Base-by-base conservation (phyloP, 2,113 vertebrate species). In the Pitta sordida region DNA sequence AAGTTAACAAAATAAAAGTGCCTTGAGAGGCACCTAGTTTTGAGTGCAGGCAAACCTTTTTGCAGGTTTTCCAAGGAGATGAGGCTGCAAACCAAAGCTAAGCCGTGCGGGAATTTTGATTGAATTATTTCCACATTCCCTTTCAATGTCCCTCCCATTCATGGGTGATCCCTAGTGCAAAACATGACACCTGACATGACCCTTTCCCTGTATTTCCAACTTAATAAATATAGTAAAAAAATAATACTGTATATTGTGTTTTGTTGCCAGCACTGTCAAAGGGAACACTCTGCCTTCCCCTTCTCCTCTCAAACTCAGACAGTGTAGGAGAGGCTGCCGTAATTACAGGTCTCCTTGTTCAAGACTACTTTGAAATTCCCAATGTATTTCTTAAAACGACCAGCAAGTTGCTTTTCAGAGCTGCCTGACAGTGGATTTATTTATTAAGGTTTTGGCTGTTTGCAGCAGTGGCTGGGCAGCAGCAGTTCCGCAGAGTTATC, bases 341-440 rank as follows among this genome's bases (percentile, higher is more conserved):
- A 86, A 90, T 85, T 64, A 77, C 70, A 84, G 11, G 10, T 71
- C 55, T 73, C 64, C 41, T 78, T 81, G 73, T 64, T 36, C 37
- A 63, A 75, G 73, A 43, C 74, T 63, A 62, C 80, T 96, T 82
- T 91, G 56, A 91, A 95, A 92, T 93, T 73, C 86, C 70, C 73
- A 79, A 49, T 74, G n/a, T n/a, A 82, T 91, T 86, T 85, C 76
- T 83, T 48, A 62, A 74, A 90, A 95, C 65, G 75, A 80, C 30
- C 44, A 93, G 60, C 93, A 95, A 83, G 75, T 11, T 84, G 59
- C 63, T 82, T 87, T 95, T 63, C 88, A 44, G 80, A 67, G 67
- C 75, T 67, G 79, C 56, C 90, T 93, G 95, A 73, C 81, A 75
- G 78, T 84, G 91, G 91, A 94, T 92, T 97, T 96, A 96, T 97